Base-by-base conservation (phyloP, 2,113 vertebrate species). In the Megaceryle torquata region DNA sequence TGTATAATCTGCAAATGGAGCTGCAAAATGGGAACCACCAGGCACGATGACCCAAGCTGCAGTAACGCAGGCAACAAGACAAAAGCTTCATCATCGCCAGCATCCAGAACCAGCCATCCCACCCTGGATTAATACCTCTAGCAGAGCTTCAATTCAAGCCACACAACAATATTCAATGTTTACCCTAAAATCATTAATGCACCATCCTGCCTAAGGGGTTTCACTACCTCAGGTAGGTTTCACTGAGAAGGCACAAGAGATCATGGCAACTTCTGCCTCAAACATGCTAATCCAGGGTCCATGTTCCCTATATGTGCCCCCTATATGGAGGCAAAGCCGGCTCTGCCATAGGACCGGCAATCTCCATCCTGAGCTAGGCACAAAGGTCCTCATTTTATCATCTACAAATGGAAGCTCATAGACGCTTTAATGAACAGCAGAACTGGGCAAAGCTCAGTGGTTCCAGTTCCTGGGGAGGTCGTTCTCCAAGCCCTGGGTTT, bases 391-490 rank as follows among this genome's bases (percentile, higher is more conserved):
- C 24, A 54, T 87, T 94, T 84, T 60, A 69, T 89, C 82, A 79
- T 56, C 71, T 60, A 25, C 43, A 56, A 59, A 57, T 82, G 57
- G 84, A 72, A 86, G 80, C 51, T 90, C 83, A 60, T 61, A 86
- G 90, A 88, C 0, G 0, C 39, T 76, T 82, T 95, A 95, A 96
- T 94, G 90, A 96, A 87, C 0, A 46, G 72, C 91, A 96, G 88
- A 95, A 82, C 75, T 37, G 64, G 89, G 91, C 80, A 95, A 85
- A 88, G 71, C 79, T 78, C 81, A 44, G 65, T 37, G 74, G 69
- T 90, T 92, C 89, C 93, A 78, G 77, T 78, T 94, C 92, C 91
- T 31, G 75, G 86, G 63, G 81, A 37, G 70, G 69, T 63, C 19
- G 25, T 92, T 87, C 75, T 95, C 65, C 1, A 1, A 88, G 90